phyloP scores from a whole-genome alignment of 2,888 invertebrate genomes.

The Amphipoea oculea region DNA sequence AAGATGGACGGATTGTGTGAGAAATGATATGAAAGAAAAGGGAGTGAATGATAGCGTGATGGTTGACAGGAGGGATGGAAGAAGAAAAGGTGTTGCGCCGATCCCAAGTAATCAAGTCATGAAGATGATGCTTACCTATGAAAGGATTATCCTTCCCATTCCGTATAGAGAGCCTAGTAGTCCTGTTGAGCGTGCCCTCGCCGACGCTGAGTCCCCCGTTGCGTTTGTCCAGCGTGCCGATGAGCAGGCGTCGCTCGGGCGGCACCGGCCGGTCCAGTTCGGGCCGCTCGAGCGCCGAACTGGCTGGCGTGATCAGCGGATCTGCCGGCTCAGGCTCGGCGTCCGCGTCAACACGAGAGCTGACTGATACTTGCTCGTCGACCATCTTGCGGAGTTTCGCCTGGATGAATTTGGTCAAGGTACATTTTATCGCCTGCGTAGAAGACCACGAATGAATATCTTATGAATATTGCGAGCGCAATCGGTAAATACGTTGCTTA shows the following conservation, averaged over 20 bases:
- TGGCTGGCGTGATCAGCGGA: constrained; percentile 90
- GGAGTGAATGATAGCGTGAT: neutral
- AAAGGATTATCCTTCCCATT: constrained; percentile 89
- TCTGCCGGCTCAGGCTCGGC: constrained; percentile 88
- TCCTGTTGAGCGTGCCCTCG: constrained; percentile 85
- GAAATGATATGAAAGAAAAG: neutral
- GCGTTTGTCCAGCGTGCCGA: constrained; percentile 85
- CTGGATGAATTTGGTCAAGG: constrained; percentile 79
- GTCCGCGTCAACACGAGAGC: constrained; percentile 91
- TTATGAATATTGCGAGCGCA: neutral
- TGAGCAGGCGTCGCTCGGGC: constrained; percentile 85
- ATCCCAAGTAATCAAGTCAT: neutral
- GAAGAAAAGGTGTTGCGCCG: neutral
- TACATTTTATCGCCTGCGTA: constrained; percentile 48
- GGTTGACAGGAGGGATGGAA: neutral
- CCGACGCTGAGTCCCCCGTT: constrained; percentile 87
- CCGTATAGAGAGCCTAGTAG: constrained; percentile 83
- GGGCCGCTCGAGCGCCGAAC: constrained; percentile 82
- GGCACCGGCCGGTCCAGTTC: constrained; percentile 84
- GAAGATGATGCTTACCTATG: constrained; percentile 75
- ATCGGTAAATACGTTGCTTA: no score
- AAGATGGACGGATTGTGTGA: neutral
- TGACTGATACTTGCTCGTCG: constrained; percentile 95
- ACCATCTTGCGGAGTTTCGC: constrained; percentile 96
- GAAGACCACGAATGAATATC: constrained; percentile 11